phyloP scores from a whole-genome alignment of 2,113 vertebrate species.

The Hepsetus odoe region DNA sequence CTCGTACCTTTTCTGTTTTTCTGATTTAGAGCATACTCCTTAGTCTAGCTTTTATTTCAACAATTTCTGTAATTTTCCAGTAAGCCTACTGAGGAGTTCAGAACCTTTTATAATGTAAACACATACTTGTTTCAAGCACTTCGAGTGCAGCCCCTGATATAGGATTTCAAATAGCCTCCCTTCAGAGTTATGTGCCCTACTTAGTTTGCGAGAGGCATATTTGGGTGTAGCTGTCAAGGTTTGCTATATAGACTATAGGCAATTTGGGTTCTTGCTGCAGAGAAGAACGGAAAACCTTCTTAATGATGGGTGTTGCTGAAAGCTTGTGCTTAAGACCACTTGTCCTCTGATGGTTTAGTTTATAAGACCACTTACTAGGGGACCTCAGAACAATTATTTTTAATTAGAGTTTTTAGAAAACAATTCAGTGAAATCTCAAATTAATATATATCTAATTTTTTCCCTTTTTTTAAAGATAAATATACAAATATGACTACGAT shows the following conservation, averaged over 20 bases:
- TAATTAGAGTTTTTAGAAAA: neutral
- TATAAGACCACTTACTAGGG: neutral
- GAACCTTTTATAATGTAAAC: neutral
- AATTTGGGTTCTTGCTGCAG: neutral
- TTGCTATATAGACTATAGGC: neutral
- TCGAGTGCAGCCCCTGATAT: slow-evolving; percentile 22
- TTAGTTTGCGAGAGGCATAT: neutral
- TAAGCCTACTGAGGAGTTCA: neutral
- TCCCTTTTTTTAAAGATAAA: too few species aligned
- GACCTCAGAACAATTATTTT: neutral
- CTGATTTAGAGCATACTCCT: neutral
- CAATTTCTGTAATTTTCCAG: neutral
- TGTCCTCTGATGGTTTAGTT: neutral
- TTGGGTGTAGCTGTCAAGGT: neutral
- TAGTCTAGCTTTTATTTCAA: neutral
- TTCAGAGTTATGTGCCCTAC: slow-evolving; percentile 29
- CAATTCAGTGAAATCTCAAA: neutral
- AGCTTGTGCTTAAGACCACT: neutral
- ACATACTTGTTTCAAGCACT: slow-evolving; percentile 1
- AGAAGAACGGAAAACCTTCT: neutral
- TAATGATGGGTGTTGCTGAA: neutral
- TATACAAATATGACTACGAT: too few species aligned
- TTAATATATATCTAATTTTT: too few species aligned
- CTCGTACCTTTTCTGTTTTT: neutral
- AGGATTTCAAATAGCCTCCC: slow-evolving; percentile 37